Percentiles rank a stretch among this genome's conserved stretches.
These are phyloP conservation scores for Eudasyphora cyanicolor DNA, from an alignment of 2,888 invertebrate genomes.

Conservation along the genomic window DNA sequence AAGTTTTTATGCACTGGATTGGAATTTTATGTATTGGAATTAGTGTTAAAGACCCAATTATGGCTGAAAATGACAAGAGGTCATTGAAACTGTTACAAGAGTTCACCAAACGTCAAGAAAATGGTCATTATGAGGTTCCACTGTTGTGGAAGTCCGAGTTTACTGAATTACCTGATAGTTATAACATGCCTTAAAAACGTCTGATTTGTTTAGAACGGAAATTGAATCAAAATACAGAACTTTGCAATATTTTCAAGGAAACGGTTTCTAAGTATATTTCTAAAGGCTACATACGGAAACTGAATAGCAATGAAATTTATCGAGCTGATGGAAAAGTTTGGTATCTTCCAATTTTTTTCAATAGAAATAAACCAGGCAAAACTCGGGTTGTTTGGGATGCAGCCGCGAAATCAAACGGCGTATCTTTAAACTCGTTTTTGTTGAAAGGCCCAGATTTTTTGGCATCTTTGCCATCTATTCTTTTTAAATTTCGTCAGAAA, in stretches of 20 bases:
- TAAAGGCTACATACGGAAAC: conserved; percentile 4
- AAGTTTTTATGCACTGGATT: background rate
- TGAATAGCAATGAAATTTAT: background rate
- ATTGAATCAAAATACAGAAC: background rate
- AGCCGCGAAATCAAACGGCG: too few species aligned
- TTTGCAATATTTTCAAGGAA: background rate
- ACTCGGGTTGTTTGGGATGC: too few species aligned
- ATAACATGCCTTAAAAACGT: background rate
- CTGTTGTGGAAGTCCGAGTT: too few species aligned
- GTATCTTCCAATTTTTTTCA: too few species aligned
- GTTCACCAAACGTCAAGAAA: background rate
- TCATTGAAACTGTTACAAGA: background rate
- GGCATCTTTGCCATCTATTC: too few species aligned
- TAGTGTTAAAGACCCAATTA: background rate
- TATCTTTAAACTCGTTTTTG: too few species aligned
- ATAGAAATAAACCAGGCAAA: too few species aligned
- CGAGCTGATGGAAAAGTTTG: too few species aligned
- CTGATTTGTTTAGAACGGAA: background rate
- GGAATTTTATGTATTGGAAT: background rate
- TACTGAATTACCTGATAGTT: conserved; percentile 12
- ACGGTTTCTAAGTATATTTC: background rate
- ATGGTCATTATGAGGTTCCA: background rate
- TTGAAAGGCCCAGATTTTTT: too few species aligned
- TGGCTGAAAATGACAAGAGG: background rate
- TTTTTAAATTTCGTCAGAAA: too few species aligned